Evolutionary conservation across 2,113 vertebrate species (phyloP).

Genomic region (Prunella himalayana): DNA sequence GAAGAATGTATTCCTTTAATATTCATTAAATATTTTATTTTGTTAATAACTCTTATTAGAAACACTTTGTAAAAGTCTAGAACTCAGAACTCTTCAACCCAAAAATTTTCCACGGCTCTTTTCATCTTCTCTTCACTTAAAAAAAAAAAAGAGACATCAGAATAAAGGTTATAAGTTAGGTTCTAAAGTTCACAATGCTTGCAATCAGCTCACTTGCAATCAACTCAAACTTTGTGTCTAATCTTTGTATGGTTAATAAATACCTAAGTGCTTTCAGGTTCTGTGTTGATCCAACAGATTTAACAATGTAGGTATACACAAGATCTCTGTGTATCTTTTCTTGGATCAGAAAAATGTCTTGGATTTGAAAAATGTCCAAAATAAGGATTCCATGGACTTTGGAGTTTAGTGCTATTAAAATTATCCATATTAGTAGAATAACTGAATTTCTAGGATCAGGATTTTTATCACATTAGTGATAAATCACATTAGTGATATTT

Average conservation of each 20-base stretch:
- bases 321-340: not conserved
- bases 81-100: not conserved
- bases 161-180: not conserved
- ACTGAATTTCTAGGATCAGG: not conserved
- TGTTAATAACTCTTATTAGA: not conserved
- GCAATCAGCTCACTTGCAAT: not conserved
- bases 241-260: not conserved
- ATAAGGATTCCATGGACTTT: not conserved
- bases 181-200: not conserved
- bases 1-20: not conserved
- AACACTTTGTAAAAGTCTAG: not conserved
- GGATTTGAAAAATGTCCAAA: not conserved
- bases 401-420: not conserved
- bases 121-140: not conserved
- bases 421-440: not conserved
- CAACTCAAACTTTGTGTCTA: not conserved
- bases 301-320: not conserved
- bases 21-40: not conserved
- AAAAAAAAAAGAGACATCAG: accelerated
- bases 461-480: too few species aligned
- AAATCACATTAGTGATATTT: not conserved
- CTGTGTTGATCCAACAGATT: not conserved
- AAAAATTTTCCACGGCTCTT: not conserved
- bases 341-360: not conserved
- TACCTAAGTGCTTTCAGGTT: not conserved